Evolutionary conservation across 2,113 vertebrate species (phyloP).

Genomic region (Grantiella picta): DNA sequence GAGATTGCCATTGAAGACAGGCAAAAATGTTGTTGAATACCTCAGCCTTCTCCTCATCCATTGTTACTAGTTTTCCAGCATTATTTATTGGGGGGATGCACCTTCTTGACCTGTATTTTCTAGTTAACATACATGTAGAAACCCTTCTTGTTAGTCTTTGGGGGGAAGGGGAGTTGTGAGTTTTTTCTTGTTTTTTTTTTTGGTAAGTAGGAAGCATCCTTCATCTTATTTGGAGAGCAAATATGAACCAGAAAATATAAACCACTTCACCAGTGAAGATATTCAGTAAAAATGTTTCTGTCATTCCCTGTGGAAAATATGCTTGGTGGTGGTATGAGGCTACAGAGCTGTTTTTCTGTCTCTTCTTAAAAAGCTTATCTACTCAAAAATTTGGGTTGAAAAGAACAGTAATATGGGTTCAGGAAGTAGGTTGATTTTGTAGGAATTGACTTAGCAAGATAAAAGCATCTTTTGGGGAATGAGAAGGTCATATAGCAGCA

Average conservation of each 20-base stretch:
- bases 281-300: background rate
- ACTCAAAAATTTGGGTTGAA: background rate
- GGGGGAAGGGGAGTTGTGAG: background rate
- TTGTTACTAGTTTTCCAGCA: background rate
- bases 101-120: background rate
- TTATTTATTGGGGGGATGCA: background rate
- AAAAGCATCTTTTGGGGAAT: background rate
- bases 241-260: background rate
- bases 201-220: background rate
- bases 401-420: background rate
- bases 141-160: background rate
- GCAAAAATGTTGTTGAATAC: background rate
- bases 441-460: background rate
- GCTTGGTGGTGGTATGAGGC: background rate
- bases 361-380: background rate
- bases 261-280: background rate
- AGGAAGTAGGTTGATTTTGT: background rate
- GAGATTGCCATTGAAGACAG: background rate
- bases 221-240: background rate
- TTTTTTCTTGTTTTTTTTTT: too few species aligned
- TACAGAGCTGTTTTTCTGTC: background rate
- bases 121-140: background rate
- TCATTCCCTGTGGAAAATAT: background rate
- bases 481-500: background rate
- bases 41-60: background rate